Conservation (phyloP, 2,113 vertebrate species). For the Monarcha castaneiventris region DNA sequence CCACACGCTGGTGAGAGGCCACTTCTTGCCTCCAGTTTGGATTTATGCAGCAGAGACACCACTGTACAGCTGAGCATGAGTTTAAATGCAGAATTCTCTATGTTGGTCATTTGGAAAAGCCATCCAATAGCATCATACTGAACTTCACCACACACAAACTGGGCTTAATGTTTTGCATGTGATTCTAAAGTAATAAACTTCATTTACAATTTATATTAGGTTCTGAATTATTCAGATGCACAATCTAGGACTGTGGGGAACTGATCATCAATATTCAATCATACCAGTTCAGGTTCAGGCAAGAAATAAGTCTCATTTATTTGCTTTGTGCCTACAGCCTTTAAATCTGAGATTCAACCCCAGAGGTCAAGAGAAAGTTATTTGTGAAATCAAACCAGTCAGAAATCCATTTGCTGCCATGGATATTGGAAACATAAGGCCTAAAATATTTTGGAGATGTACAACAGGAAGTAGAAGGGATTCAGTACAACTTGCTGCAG, state of each 20-base stretch:
- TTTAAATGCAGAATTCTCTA: neutral
- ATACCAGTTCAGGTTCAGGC: neutral
- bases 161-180: neutral
- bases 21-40: neutral
- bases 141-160: neutral
- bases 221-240: slow-evolving; percentile 1
- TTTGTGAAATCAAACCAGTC: neutral
- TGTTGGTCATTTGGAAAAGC: neutral
- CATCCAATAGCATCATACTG: neutral
- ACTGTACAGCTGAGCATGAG: neutral
- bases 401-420: neutral
- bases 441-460: neutral
- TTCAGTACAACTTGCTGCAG: neutral
- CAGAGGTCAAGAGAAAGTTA: neutral
- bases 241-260: neutral
- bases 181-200: neutral
- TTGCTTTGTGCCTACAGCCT: neutral
- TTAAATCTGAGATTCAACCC: neutral
- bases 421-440: neutral
- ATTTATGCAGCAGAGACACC: neutral
- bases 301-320: neutral
- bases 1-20: neutral
- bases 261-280: neutral
- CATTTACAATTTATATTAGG: neutral
- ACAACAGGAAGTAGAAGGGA: neutral